Evolutionary conservation across 2,113 vertebrate species (phyloP), one percentile per base, ranked within the genome.

Genomic region (western clawed frog (Xenopus tropicalis)): DNA sequence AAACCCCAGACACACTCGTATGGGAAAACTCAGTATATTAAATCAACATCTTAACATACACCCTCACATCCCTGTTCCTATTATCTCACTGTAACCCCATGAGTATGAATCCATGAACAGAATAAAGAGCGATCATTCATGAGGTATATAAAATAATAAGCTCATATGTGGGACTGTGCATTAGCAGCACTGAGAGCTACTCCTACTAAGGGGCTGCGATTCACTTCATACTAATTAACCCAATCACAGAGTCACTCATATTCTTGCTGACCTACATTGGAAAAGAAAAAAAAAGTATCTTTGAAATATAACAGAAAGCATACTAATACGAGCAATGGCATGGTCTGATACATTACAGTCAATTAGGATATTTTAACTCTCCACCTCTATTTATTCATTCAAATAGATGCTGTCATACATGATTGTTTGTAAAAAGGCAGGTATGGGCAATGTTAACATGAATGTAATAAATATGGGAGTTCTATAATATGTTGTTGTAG

Each of bases 1-100:
- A 54, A 54, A 54, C 52, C 52, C 52, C 52, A 54, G 52, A 54
- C 52, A n/a, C 19, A 54, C 52, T n/a, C 1, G 16, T n/a, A 54
- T 54, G 52, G 14, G 52, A 54, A 54, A 54, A 54, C 52, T 54
- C 52, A n/a, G 52, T 54, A 54, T 54, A 54, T 54, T 54, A 54
- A 54, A 54, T 54, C 52, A 54, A 9, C 52, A 54, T 54, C 19
- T 54, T 54, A 54, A 54, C 52, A 54, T 54, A 54, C 52, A n/a
- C 52, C 14, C 17, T n/a, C 52, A n/a, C 52, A n/a, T n/a, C 52
- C 16, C 52, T 6, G 19, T 54, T 54, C 19, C 16, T 54, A n/a
- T 54, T 54, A 54, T 54, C 19, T n/a, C 52, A 54, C 8, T 54
- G 52, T n/a, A 54, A 54, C 16, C 16, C 16, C 16, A 54, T 20